Conservation (phyloP, 2,113 vertebrate species). For the Gulo gulo region DNA sequence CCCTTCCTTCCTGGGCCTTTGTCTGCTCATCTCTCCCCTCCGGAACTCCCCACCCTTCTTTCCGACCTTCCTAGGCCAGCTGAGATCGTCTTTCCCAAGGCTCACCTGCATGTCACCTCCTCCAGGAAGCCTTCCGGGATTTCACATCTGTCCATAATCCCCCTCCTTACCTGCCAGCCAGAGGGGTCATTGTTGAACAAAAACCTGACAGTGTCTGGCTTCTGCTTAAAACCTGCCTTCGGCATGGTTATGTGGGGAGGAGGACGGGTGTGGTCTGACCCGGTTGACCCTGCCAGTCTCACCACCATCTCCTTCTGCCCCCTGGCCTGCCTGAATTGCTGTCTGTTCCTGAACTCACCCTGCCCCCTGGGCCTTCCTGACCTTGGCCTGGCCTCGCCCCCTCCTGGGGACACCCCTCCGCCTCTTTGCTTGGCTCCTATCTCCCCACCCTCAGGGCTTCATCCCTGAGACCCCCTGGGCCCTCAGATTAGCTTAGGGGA, state of each 20-base stretch:
- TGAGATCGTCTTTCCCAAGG: background rate
- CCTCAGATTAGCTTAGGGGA: background rate
- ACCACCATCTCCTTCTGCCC: background rate
- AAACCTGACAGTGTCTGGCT: background rate
- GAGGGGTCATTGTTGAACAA: background rate
- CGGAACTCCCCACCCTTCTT: background rate
- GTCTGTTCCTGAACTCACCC: background rate
- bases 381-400: background rate
- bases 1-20: background rate
- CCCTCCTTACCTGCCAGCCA: background rate
- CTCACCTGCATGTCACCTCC: background rate
- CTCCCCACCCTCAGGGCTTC: background rate
- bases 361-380: background rate
- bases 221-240: background rate
- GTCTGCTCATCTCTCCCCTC: background rate
- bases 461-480: background rate
- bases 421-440: background rate
- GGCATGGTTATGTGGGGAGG: accelerated
- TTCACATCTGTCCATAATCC: background rate
- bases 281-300: background rate
- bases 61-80: background rate
- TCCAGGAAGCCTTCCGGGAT: background rate
- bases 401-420: background rate
- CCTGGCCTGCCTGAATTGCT: background rate
- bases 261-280: background rate